Conservation (phyloP, 2,113 vertebrate genomes). For the Bambusicola thoracicus region DNA sequence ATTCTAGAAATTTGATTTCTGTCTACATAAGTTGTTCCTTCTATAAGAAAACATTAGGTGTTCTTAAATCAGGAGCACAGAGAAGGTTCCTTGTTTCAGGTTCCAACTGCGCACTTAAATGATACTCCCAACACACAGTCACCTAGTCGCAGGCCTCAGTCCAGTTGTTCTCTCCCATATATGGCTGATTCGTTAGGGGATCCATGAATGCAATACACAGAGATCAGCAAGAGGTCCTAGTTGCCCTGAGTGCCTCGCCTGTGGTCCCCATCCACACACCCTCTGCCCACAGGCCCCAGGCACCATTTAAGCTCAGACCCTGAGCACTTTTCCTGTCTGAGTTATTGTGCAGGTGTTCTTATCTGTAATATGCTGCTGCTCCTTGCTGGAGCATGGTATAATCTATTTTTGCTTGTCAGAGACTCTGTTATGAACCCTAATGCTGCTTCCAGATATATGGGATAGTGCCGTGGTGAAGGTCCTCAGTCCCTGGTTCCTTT, state of each 20-base stretch:
- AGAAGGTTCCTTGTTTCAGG: background rate
- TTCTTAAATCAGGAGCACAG: background rate
- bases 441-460: background rate
- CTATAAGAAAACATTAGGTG: background rate
- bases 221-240: background rate
- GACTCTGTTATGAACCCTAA: fast-evolving
- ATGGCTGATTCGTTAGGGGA: background rate
- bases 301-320: background rate
- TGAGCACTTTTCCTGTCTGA: fast-evolving
- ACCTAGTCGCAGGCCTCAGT: background rate
- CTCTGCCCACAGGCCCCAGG: background rate
- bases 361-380: background rate
- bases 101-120: background rate
- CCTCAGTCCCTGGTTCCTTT: background rate
- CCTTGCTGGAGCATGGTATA: background rate
- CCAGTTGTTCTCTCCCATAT: fast-evolving
- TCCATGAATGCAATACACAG: background rate
- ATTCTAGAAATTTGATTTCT: background rate
- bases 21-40: background rate
- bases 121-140: background rate
- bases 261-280: fast-evolving
- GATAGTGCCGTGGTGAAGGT: background rate
- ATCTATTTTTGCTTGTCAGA: too few species aligned
- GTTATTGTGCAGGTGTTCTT: fast-evolving
- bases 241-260: background rate